Evolutionary conservation across 2,797 vertebrate species (phyloP).

Genomic region (Mastacembelus armatus): DNA sequence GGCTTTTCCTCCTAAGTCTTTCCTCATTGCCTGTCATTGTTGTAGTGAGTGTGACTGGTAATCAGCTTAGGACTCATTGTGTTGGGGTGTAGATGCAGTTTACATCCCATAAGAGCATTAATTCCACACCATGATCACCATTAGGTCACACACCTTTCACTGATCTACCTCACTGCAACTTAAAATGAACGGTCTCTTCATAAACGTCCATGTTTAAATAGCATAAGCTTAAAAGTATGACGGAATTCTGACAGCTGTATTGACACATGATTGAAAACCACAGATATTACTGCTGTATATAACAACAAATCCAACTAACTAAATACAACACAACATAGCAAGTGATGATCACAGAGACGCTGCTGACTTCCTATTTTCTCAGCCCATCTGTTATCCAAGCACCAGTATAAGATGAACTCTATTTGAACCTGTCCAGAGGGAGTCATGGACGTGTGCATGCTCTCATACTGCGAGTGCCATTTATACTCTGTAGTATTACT

Average conservation of each 20-base stretch:
- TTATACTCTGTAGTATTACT: conserved; percentile 17
- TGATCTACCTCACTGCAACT: background rate
- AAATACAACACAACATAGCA: conserved; percentile 35
- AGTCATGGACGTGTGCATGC: background rate
- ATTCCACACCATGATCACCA: conserved; percentile 55
- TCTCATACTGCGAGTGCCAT: conserved; percentile 28
- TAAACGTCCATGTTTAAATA: background rate
- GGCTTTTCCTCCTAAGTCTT: conserved; percentile 52
- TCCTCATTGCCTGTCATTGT: conserved; percentile 40
- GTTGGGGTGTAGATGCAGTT: conserved; percentile 65
- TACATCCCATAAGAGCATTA: conserved; percentile 69
- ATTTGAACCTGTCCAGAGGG: conserved; percentile 53
- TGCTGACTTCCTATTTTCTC: conserved; percentile 33
- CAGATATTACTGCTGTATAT: conserved; percentile 28
- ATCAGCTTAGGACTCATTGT: conserved; percentile 72
- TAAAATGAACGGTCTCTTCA: background rate
- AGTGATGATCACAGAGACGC: conserved; percentile 30
- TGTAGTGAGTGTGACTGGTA: conserved; percentile 66
- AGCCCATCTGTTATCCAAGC: conserved; percentile 29
- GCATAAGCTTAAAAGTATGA: background rate
- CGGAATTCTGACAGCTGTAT: background rate
- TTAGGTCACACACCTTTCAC: conserved; percentile 45
- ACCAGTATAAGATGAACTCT: conserved; percentile 57
- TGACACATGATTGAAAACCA: conserved; percentile 14
- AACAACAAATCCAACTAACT: background rate